phyloP scores from a whole-genome alignment of 2,113 vertebrate species.

The Gallinago undulata region DNA sequence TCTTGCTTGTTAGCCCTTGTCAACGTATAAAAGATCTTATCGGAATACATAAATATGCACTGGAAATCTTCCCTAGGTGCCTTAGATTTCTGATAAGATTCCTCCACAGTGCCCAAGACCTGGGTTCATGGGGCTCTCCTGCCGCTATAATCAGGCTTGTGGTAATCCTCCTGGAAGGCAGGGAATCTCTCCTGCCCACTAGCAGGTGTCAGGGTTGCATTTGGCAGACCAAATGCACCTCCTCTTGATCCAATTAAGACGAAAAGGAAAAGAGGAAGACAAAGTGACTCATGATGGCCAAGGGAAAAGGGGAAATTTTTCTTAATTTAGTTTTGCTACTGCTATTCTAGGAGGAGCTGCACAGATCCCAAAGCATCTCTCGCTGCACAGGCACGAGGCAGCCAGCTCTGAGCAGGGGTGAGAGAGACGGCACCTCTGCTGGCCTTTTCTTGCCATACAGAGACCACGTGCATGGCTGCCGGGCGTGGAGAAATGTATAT shows the following conservation, averaged over 20 bases:
- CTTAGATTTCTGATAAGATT: neutral
- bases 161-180: neutral
- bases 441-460: neutral
- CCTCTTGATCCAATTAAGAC: neutral
- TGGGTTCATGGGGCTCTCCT: neutral
- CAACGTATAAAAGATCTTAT: neutral
- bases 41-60: neutral
- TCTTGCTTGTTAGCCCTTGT: neutral
- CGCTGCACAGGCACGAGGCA: neutral
- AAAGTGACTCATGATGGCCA: fast-evolving
- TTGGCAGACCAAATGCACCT: neutral
- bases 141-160: neutral
- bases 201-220: neutral
- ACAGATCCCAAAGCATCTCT: neutral
- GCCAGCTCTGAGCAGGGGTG: neutral
- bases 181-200: neutral
- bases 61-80: neutral
- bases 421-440: neutral
- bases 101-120: no score
- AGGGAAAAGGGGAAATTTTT: neutral
- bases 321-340: neutral
- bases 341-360: neutral
- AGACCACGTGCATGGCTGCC: fast-evolving
- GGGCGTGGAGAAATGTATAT: neutral
- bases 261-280: neutral